Conservation (phyloP, 2,113 vertebrate species). For the Sminthopsis crassicaudata region DNA sequence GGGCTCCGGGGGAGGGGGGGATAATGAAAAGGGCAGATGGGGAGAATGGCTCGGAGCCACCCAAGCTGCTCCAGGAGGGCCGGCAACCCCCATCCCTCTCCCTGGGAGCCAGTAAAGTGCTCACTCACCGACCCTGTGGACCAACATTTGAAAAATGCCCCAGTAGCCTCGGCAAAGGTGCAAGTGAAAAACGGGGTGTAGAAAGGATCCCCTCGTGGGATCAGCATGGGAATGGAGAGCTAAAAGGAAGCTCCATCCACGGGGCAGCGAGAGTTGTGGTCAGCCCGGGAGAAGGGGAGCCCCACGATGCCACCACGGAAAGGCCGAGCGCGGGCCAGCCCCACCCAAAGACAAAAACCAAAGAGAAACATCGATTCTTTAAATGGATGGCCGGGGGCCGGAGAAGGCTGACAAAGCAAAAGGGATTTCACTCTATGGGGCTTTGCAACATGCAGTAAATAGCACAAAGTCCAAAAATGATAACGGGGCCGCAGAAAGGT, state of each 20-base stretch:
- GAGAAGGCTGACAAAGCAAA: background rate
- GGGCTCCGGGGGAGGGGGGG: constrained; percentile 2
- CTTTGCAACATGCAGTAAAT: background rate
- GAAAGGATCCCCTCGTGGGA: background rate
- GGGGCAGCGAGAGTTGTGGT: background rate
- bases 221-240: background rate
- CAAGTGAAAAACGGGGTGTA: constrained; percentile 40
- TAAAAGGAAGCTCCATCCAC: background rate
- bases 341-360: constrained; percentile 50
- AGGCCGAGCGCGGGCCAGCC: constrained; percentile 8
- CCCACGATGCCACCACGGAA: background rate
- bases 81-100: background rate
- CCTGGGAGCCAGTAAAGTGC: constrained; percentile 69
- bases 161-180: constrained; percentile 56
- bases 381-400: constrained; percentile 8
- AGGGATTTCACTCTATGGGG: background rate
- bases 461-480: background rate
- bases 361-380: constrained; percentile 58
- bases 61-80: background rate
- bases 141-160: constrained; percentile 36
- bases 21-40: background rate
- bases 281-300: background rate
- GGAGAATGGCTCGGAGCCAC: background rate
- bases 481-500: background rate
- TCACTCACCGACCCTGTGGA: constrained; percentile 22